These are phyloP conservation scores for Pseudomyrmex pallidus DNA, from an alignment of 1,140 invertebrate species.

Conservation along the genomic window DNA sequence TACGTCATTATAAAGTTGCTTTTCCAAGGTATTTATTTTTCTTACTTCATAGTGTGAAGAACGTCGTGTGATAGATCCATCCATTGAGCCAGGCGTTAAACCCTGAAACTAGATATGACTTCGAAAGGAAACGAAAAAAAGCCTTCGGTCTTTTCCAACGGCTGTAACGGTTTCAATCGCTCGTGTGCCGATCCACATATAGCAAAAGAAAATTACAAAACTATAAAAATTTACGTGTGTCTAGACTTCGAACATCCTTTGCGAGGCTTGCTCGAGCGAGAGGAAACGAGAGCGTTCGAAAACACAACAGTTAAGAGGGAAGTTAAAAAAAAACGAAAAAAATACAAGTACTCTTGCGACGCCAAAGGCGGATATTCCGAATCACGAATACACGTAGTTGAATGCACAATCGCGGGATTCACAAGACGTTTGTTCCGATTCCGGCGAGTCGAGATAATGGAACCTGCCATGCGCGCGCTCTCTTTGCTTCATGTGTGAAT, in stretches of 20 bases:
- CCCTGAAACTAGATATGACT: too few relatives aligned
- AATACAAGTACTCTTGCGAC: background rate
- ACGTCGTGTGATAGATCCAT: too few relatives aligned
- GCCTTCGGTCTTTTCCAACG: too few relatives aligned
- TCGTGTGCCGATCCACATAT: background rate
- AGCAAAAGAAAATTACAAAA: background rate
- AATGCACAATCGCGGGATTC: conserved; percentile 22
- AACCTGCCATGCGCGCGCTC: conserved; percentile 17
- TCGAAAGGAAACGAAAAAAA: too few relatives aligned
- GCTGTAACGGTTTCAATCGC: background rate
- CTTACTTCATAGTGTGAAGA: background rate
- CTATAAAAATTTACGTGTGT: background rate
- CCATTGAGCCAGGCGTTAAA: too few relatives aligned
- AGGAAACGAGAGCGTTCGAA: background rate
- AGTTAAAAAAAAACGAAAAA: background rate
- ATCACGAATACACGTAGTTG: background rate
- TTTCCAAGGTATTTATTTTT: too few relatives aligned
- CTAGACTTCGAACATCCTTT: background rate
- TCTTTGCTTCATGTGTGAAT: conserved; percentile 9
- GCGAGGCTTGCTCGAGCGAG: background rate
- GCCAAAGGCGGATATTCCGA: conserved; percentile 15
- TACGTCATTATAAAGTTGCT: too few relatives aligned
- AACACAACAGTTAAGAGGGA: background rate
- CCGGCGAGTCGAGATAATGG: conserved; percentile 32
- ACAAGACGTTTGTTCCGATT: conserved; percentile 2